Evolutionary conservation across 2,797 vertebrate genomes (phyloP), one percentile per base, ranked within the genome.

Genomic region (Chaetodon trifasciatus): DNA sequence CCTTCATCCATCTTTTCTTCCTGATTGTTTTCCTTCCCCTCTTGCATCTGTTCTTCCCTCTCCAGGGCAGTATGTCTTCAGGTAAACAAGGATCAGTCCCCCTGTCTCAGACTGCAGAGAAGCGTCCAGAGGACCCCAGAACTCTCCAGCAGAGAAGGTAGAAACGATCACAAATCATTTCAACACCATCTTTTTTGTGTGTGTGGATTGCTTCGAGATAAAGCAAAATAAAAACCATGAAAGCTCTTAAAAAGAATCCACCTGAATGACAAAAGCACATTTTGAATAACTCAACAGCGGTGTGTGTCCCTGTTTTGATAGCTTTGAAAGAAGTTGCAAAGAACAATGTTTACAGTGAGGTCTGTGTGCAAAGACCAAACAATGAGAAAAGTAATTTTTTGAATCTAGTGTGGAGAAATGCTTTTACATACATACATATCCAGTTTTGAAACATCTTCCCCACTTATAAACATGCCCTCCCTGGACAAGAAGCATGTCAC

Each of bases 41-140:
- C 6, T 32, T 17, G 6, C n/a, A 0, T 65, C 46, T 28, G 13
- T 37, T 52, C 35, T 70, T 76, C 84, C 40, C n/a, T 80, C 93
- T 93, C 16, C 85, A 99, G 98, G 97, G 97, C 89, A 95, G 90
- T 90, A 93, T 96, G 90, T 95, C 96, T 79, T 95, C 94, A 86
- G 96, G 96, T 90, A 99, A 99, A 86, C 96, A 96, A 94, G 97
- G 97, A 94, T 94, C 96, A 83, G 95, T 89, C 84, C 91, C 96
- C 55, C 94, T 96, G 88, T 93, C 96, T 3, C 94, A 94, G 87
- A 62, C 91, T 52, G 81, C 94, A 88, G 98, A 99, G 74, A 99
- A 98, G 91, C 96, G 96, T 76, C 96, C 96, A 24, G 96, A 96
- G 78, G 99, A 99, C 89, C 98, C 98, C 52, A 95, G 98, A 87